phyloP scores from a whole-genome alignment of 2,113 vertebrate species.

The Odocoileus hemionus region DNA sequence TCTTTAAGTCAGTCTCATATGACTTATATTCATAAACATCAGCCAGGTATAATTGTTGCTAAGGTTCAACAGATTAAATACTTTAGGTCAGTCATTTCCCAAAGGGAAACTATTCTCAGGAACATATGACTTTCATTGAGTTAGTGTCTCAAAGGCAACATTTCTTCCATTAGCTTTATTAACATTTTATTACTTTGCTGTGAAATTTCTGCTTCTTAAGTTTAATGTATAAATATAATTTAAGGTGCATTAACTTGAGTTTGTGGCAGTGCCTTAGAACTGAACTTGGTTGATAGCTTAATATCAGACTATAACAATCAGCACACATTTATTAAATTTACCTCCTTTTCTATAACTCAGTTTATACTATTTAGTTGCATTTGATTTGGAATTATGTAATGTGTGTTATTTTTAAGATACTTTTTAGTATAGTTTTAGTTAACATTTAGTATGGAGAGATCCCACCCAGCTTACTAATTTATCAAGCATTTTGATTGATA shows the following conservation, averaged over 20 bases:
- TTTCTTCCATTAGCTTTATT: slow-evolving; percentile 7
- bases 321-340: neutral
- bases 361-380: neutral
- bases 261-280: slow-evolving; percentile 15
- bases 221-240: slow-evolving; percentile 46
- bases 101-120: neutral
- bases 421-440: neutral
- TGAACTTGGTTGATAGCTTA: neutral
- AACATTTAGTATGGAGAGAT: neutral
- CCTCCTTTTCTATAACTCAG: neutral
- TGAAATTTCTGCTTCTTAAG: slow-evolving; percentile 18
- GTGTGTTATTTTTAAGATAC: neutral
- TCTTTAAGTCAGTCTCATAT: neutral
- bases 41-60: neutral
- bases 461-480: neutral
- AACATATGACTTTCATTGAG: neutral
- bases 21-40: neutral
- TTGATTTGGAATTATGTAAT: neutral
- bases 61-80: neutral
- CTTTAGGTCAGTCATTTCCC: neutral
- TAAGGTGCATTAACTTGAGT: slow-evolving; percentile 37
- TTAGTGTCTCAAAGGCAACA: slow-evolving; percentile 26
- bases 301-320: slow-evolving; percentile 1
- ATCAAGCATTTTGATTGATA: neutral
- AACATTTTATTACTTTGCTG: slow-evolving; percentile 34